A percentile compares a stretch with the other conserved stretches of the same genome.
Evolutionary conservation across 2,888 invertebrate genomes (phyloP).

Genomic region (Phengaris alcon): DNA sequence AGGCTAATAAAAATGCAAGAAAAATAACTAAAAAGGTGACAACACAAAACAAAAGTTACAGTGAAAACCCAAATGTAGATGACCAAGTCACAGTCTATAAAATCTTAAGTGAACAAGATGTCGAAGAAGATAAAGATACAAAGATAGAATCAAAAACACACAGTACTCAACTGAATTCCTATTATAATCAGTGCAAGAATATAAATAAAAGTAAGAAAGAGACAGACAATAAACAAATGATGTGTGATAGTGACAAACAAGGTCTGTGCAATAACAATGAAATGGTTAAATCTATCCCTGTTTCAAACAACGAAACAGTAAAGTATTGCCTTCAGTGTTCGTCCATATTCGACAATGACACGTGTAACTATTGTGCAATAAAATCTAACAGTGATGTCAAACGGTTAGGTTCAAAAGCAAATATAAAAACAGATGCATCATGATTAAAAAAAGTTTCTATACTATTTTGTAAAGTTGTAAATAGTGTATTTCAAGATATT

Average conservation of each 20-base stretch:
- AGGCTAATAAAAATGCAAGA: neutral
- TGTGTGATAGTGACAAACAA: neutral
- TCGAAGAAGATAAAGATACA: slow-evolving; percentile 36
- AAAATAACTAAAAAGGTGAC: neutral
- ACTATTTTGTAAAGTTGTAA: neutral
- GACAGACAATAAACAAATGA: slow-evolving; percentile 30
- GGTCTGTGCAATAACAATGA: slow-evolving; percentile 30
- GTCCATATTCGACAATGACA: slow-evolving; percentile 48
- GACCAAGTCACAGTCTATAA: slow-evolving; percentile 35
- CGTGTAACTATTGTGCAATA: slow-evolving; percentile 47
- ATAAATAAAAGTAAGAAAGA: slow-evolving; percentile 26
- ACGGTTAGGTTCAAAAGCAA: neutral
- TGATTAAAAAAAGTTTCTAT: neutral
- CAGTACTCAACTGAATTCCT: slow-evolving; percentile 35
- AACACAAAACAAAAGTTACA: neutral
- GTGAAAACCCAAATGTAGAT: slow-evolving; percentile 17
- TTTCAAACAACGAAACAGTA: slow-evolving; percentile 42
- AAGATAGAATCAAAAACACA: slow-evolving; percentile 36
- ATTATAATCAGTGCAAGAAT: slow-evolving; percentile 35
- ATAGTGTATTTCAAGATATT: neutral
- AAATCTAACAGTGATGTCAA: slow-evolving; percentile 31
- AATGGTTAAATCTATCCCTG: slow-evolving; percentile 41
- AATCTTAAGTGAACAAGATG: slow-evolving; percentile 32
- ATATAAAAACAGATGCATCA: neutral
- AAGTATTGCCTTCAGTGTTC: slow-evolving; percentile 54